Evolutionary conservation across 2,113 vertebrate genomes (phyloP), one percentile per base, ranked within the genome.

Genomic region (Lucifuga dentata): DNA sequence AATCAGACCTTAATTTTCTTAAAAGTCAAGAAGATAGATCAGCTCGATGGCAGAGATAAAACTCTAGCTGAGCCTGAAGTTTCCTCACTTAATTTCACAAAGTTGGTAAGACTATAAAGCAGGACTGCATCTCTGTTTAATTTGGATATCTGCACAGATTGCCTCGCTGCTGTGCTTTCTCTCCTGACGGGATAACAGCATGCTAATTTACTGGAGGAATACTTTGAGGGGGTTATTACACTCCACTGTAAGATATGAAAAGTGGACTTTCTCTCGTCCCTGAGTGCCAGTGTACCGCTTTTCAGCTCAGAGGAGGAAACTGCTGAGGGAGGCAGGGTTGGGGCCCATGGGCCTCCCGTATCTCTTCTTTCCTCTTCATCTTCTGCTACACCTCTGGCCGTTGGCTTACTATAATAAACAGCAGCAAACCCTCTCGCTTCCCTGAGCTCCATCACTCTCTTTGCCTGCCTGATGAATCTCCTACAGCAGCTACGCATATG

Each of bases 1-100:
- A 53, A 68, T 64, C 58, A 53, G 40, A 74, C 35, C 62, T 76
- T 83, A 46, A 84, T 88, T 88, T 61, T 67, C 53, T 60, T 56
- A 53, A 80, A 85, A 80, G 76, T 81, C 38, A 2, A 21, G 46
- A 64, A 36, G 68, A 75, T 69, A 78, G 75, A 75, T 88, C 78
- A 78, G 81, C 80, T 16, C 13, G 45, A 80, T 84, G 84, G 83
- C 68, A 74, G 60, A 88, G 86, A 91, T 87, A 87, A 88, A 90
- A 80, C 81, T 32, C 56, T 44, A 61, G 60, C 71, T 77, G 52
- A 56, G 63, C 67, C 61, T 32, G 35, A 50, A 68, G 58, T 82
- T 88, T 76, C 68, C 77, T 71, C 68, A 68, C 64, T 82, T 87
- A 60, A 89, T 88, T 89, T 85, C 66, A 80, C 53, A 19, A 75